phyloP scores from a whole-genome alignment of 1,140 invertebrate genomes.

The Diabrotica virgifera region DNA sequence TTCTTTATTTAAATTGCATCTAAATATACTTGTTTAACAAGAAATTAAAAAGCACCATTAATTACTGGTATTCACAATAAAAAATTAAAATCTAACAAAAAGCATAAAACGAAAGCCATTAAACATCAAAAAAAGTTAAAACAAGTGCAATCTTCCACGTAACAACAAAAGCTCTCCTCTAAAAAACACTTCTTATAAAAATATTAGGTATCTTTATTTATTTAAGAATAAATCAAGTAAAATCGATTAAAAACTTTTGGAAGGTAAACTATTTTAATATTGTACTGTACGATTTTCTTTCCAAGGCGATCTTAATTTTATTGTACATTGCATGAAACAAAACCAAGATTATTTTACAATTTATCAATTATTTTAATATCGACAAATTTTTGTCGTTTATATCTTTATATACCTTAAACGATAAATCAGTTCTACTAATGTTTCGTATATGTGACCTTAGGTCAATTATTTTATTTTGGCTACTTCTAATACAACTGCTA shows the following conservation, averaged over 20 bases:
- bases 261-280: neutral
- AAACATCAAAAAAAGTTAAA: conserved; percentile 11
- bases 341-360: too few relatives aligned
- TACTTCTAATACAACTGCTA: too few relatives aligned
- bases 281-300: too few relatives aligned
- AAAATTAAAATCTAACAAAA: conserved; percentile 21
- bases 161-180: conserved; percentile 14
- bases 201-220: conserved; percentile 11
- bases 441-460: too few relatives aligned
- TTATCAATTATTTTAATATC: too few relatives aligned
- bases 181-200: conserved; percentile 19
- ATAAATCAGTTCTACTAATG: too few relatives aligned
- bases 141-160: conserved; percentile 7
- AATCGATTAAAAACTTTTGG: conserved; percentile 3
- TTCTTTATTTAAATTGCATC: conserved; percentile 22
- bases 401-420: too few relatives aligned
- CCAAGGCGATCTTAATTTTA: too few relatives aligned
- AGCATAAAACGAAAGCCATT: conserved; percentile 5
- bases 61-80: conserved; percentile 15
- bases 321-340: too few relatives aligned
- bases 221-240: neutral
- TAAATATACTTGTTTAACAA: conserved; percentile 20
- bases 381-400: too few relatives aligned
- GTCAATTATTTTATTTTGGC: too few relatives aligned
- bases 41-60: conserved; percentile 23